Percentiles rank a stretch among this genome's conserved stretches.
phyloP scores from a whole-genome alignment of 2,888 invertebrate species.

The Eilema griseolum region DNA sequence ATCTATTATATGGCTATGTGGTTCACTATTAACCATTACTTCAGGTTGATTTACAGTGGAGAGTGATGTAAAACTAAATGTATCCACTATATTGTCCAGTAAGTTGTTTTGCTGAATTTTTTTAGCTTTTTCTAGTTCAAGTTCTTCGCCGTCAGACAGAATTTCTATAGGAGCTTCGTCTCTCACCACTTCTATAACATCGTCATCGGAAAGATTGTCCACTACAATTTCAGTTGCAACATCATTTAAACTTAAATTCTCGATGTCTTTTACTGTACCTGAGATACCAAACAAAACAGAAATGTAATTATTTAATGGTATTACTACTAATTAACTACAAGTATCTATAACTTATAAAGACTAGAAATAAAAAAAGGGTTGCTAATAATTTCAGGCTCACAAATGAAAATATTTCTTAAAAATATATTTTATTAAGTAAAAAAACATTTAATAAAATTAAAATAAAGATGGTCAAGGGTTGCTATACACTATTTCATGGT shows the following conservation, averaged over 20 bases:
- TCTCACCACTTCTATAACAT: conserved; percentile 80
- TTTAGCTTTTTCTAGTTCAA: conserved; percentile 61
- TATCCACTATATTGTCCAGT: conserved; percentile 36
- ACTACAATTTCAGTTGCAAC: conserved; percentile 51
- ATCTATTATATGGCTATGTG: conserved; percentile 52
- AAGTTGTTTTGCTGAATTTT: conserved; percentile 38
- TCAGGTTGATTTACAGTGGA: conserved; percentile 50
- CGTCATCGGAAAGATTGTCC: conserved; percentile 76
- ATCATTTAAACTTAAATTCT: conserved; percentile 56
- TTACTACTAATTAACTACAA: neutral
- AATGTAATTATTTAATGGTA: neutral
- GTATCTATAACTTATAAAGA: neutral
- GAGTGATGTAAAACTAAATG: conserved; percentile 52
- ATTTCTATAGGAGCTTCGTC: conserved; percentile 82
- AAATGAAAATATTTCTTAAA: neutral
- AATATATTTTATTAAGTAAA: conserved; percentile 13
- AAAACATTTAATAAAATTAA: conserved; percentile 9
- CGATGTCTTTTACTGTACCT: conserved; percentile 37
- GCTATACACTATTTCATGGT: neutral
- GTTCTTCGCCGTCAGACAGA: conserved; percentile 79
- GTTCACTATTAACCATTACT: conserved; percentile 39
- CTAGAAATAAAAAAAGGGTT: neutral
- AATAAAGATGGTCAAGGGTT: neutral
- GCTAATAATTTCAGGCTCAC: neutral
- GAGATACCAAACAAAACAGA: conserved; percentile 17